These are phyloP conservation scores for Probosciger aterrimus DNA, from an alignment of 2,113 vertebrate species.

Conservation along the genomic window DNA sequence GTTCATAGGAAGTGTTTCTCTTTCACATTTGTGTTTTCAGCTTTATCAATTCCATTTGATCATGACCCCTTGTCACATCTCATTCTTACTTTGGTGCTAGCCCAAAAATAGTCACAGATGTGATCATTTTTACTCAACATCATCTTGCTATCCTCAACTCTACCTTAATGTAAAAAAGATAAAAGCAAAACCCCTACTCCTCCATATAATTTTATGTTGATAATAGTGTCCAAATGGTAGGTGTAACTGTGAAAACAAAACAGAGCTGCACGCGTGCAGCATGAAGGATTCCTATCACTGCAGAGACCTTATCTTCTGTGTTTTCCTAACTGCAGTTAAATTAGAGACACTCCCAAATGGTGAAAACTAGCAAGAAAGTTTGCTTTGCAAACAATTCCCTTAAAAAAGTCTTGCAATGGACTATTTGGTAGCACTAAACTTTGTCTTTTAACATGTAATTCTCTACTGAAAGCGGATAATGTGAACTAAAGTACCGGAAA, in stretches of 20 bases:
- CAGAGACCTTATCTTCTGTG: background rate
- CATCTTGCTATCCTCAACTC: background rate
- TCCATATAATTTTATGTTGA: background rate
- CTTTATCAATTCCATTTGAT: background rate
- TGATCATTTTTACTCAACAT: background rate
- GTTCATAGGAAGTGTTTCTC: background rate
- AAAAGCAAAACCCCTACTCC: background rate
- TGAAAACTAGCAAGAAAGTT: background rate
- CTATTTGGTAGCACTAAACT: background rate
- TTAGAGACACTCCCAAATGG: background rate
- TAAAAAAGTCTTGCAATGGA: background rate
- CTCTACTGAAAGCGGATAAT: background rate
- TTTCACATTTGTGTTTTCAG: background rate
- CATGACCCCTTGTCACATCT: background rate
- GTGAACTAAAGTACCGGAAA: background rate
- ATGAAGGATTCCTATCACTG: background rate
- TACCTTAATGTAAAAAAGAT: background rate
- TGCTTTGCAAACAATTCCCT: background rate
- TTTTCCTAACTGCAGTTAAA: background rate
- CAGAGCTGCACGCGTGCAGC: accelerated
- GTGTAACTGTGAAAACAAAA: background rate
- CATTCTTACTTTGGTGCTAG: background rate
- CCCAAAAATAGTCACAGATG: background rate
- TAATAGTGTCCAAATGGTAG: accelerated
- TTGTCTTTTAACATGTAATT: background rate